Percentiles rank a stretch among this genome's conserved stretches.
Evolutionary conservation across 1,140 invertebrate genomes (phyloP).

Genomic region (Pseudomyrmex cubaensis): DNA sequence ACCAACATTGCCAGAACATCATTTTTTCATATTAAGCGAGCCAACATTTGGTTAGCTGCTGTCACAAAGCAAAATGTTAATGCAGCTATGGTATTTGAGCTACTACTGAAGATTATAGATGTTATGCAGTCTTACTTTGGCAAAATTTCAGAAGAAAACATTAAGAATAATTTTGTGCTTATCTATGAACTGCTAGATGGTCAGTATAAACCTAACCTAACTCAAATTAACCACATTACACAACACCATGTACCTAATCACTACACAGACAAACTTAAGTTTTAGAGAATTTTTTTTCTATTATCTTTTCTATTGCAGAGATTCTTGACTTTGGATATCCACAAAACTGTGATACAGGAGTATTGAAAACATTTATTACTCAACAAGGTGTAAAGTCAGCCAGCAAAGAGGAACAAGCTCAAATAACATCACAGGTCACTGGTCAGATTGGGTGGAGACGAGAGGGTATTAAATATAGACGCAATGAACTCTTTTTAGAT

Average conservation of each 20-base stretch:
- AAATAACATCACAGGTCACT: slow-evolving; percentile 99
- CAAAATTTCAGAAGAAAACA: slow-evolving; percentile 99
- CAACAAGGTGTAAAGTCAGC: slow-evolving; percentile 99
- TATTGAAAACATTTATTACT: slow-evolving; percentile 99
- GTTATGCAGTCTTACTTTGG: slow-evolving; percentile 99
- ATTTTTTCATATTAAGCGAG: slow-evolving; percentile 99
- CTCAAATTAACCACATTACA: not conserved
- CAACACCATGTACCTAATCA: not conserved
- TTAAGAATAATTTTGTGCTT: slow-evolving; percentile 99
- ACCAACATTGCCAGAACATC: slow-evolving; percentile 99
- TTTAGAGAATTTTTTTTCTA: not conserved
- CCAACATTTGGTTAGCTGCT: slow-evolving; percentile 99
- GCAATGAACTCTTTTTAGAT: slow-evolving; percentile 99
- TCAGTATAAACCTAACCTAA: slow-evolving; percentile 82
- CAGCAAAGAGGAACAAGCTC: slow-evolving; percentile 99
- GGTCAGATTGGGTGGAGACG: slow-evolving; percentile 99
- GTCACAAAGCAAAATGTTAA: slow-evolving; percentile 99
- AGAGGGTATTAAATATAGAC: slow-evolving; percentile 99
- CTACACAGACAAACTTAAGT: not conserved
- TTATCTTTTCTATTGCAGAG: slow-evolving; percentile 88
- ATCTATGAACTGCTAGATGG: slow-evolving; percentile 99
- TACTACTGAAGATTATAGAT: slow-evolving; percentile 99
- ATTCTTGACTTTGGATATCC: slow-evolving; percentile 99
- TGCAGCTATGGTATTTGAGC: slow-evolving; percentile 99
- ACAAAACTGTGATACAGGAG: slow-evolving; percentile 99